phyloP scores from a whole-genome alignment of 2,113 vertebrate species.

The Arenaria interpres region DNA sequence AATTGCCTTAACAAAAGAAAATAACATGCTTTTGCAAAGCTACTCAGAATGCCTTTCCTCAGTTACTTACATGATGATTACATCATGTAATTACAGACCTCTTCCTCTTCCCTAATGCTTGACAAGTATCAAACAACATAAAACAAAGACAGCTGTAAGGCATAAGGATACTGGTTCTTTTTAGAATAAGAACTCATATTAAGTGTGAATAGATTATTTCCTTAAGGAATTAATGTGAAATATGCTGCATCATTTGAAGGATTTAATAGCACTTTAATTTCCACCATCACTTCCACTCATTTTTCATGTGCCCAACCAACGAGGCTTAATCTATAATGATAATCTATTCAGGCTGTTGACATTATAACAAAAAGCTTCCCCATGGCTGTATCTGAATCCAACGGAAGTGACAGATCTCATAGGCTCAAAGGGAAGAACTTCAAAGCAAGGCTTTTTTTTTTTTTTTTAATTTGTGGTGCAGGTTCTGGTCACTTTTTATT shows the following conservation, averaged over 20 bases:
- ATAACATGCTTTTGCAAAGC: neutral
- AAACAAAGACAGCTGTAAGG: neutral
- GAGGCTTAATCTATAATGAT: neutral
- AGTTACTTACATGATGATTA: neutral
- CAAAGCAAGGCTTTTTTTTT: neutral
- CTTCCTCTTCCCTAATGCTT: neutral
- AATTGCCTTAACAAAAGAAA: neutral
- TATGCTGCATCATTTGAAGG: neutral
- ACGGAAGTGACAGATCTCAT: neutral
- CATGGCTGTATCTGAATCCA: neutral
- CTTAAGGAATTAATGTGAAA: neutral
- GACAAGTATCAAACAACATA: neutral
- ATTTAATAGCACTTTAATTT: neutral
- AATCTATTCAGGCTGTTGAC: neutral
- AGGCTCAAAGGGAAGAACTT: neutral
- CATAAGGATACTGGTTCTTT: neutral
- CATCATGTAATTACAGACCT: too few species aligned
- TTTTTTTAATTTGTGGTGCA: neutral
- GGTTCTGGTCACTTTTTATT: neutral
- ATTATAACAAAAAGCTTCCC: neutral
- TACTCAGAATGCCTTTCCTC: neutral
- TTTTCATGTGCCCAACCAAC: neutral
- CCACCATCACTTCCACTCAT: neutral
- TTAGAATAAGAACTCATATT: neutral
- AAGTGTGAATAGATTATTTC: neutral